Base-by-base conservation (phyloP, 1,140 invertebrate species). In the Drosophila nasuta region DNA sequence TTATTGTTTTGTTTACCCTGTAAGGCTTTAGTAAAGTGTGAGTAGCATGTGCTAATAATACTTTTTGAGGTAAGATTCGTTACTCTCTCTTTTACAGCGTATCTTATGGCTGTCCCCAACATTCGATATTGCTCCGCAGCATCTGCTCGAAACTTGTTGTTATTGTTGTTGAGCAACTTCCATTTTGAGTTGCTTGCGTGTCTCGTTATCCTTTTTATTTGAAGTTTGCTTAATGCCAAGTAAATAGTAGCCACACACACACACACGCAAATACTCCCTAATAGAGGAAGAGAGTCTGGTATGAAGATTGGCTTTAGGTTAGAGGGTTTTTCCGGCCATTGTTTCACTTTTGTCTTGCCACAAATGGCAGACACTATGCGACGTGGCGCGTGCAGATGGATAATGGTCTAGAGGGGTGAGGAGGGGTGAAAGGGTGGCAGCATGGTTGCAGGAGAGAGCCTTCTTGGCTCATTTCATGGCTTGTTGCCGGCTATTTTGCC, bases 161-260 rank as follows among this genome's bases (percentile, higher is more conserved):
- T 81, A 43, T 57, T 85, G 72, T 81, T 77, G 77, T 77, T 83
- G 70, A 75, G 75, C 66, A 79, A 75, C 71, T 86, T 86, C 77
- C 83, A 80, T 88, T 87, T 82, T 68, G 77, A 77, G 83, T 75
- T 87, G 80, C 69, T 79, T 85, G 85, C 78, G 85, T 89, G 81
- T 85, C 78, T 89, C 79, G 85, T 89, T 89, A 89, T 89, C 81
- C 86, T 89, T 89, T 89, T 88, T 88, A 89, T 88, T 88, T 88
- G 80, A 88, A 89, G 85, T 85, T 88, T 89, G 81, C 86, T 89
- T 85, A 90, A 90, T 89, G 86, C 78, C 85, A 81, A 85, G 85
- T 81, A 89, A 89, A 89, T 88, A 89, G 85, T 77, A 81, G 52
- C 71, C 75, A 52, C 54, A 43, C 48, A 38, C 68, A 58, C 58